These are phyloP conservation scores for Sarcophaga carnaria DNA, from an alignment of 2,888 invertebrate species.

Conservation along the genomic window DNA sequence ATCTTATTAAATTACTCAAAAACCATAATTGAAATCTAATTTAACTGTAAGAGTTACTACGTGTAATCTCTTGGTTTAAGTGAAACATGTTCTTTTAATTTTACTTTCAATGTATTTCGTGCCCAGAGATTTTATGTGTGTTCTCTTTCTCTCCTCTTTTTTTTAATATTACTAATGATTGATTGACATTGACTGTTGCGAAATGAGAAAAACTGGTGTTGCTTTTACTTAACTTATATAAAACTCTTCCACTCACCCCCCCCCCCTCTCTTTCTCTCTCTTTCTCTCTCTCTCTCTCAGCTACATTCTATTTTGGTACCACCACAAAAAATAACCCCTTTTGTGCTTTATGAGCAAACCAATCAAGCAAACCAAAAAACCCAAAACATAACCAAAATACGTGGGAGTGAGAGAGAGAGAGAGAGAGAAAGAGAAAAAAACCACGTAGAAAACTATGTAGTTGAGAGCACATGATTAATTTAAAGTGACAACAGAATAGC, in stretches of 20 bases:
- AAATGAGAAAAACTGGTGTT: neutral
- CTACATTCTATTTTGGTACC: neutral
- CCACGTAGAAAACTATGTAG: neutral
- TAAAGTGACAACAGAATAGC: slow-evolving; percentile 44
- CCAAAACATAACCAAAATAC: neutral
- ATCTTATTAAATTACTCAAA: no score
- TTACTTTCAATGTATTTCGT: no score
- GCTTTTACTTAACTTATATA: neutral
- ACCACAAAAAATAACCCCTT: neutral
- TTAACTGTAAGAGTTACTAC: no score
- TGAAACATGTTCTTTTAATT: no score
- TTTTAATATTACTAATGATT: slow-evolving; percentile 32
- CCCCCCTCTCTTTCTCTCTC: neutral
- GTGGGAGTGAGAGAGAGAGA: no score
- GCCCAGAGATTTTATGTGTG: no score
- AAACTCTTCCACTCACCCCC: neutral
- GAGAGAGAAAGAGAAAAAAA: neutral
- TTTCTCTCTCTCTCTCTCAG: neutral
- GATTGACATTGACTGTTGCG: slow-evolving; percentile 49
- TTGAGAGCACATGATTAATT: slow-evolving; percentile 46
- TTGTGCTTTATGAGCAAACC: neutral
- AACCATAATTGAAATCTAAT: no score
- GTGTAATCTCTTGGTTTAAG: no score
- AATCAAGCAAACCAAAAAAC: slow-evolving; percentile 3
- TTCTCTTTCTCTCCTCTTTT: no score